Evolutionary conservation across 1,140 invertebrate species (phyloP), one percentile per base, ranked within the genome.

Genomic region (Papilio helenus): DNA sequence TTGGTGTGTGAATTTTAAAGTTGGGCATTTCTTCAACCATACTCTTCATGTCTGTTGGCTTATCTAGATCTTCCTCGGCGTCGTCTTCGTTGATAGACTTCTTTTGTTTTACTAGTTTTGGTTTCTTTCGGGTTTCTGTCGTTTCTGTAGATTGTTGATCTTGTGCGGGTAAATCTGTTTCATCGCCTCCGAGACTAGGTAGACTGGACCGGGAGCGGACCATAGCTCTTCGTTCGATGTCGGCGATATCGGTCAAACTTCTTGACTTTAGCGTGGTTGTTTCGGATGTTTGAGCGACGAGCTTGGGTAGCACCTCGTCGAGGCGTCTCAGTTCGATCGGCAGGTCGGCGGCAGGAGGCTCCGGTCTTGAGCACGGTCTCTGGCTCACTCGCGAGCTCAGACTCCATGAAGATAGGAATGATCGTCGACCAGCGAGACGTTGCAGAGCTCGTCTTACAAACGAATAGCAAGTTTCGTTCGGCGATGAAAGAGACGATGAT

Each of bases 391-490:
- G 96, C 94, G 72, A 95, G 92, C 82, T 95, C 49, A 95, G 95
- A 72, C 96, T 96, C 97, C 97, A 97, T 34, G 97, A 97, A 80
- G 97, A 96, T 9, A 98, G 93, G 87, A 98, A 98, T 96, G 97
- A 98, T 18, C 96, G 96, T 1, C 97, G 96, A 1, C 97, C 97
- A 14, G 98, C 97, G 34, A 98, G 91, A 95, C 98, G 97, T 93
- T 98, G 97, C 51, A 99, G 96, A 8, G 98, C 98, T 85, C 98
- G 96, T 71, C 98, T 95, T 5, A 99, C 98, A 89, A 99, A 99
- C 88, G 98, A 98, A 94, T 99, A 99, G 89, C 98, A 99, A 8
- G 98, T 98, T 94, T 99, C 98, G 86, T 98, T 98, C 5, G 98
- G 98, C 83, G 97, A 98, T 39, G 98, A 98, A 3, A 98, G 95